Evolutionary conservation across 2,797 vertebrate species (phyloP).

Genomic region (Botia almorhae): DNA sequence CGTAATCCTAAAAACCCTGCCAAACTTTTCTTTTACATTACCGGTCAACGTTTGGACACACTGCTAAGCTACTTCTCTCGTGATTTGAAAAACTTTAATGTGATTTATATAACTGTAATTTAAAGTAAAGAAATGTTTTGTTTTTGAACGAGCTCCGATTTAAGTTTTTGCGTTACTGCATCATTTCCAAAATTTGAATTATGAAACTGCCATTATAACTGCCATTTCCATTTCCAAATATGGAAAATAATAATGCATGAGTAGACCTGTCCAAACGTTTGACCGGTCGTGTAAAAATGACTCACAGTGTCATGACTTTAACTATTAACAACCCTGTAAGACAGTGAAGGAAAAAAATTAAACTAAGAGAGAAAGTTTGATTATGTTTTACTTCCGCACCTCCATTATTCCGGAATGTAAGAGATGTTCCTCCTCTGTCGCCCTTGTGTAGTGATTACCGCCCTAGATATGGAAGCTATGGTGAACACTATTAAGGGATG

Average conservation of each 20-base stretch:
- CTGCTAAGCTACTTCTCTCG: not conserved
- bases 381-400: conserved; percentile 55
- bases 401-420: conserved; percentile 60
- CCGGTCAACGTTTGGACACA: conserved; percentile 21
- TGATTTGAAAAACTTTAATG: not conserved
- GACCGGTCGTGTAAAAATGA: conserved; percentile 59
- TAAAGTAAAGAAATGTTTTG: too few relatives aligned
- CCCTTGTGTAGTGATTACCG: conserved; percentile 79
- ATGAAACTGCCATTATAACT: too few relatives aligned
- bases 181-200: too few relatives aligned
- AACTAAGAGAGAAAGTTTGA: conserved; percentile 52
- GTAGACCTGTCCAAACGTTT: conserved; percentile 54
- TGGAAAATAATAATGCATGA: not conserved
- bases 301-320: conserved; percentile 54
- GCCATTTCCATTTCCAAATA: too few relatives aligned
- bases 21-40: conserved; percentile 1
- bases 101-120: too few relatives aligned
- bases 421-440: conserved; percentile 55
- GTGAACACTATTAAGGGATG: conserved; percentile 90
- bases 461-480: conserved; percentile 96
- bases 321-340: conserved; percentile 33
- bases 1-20: conserved; percentile 62
- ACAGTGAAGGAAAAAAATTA: conserved; percentile 7
- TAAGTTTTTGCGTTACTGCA: not conserved
- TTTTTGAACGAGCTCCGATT: too few relatives aligned